Evolutionary conservation across 2,888 invertebrate species (phyloP), one percentile per base, ranked within the genome.

Genomic region (Dermolepida albohirtum): DNA sequence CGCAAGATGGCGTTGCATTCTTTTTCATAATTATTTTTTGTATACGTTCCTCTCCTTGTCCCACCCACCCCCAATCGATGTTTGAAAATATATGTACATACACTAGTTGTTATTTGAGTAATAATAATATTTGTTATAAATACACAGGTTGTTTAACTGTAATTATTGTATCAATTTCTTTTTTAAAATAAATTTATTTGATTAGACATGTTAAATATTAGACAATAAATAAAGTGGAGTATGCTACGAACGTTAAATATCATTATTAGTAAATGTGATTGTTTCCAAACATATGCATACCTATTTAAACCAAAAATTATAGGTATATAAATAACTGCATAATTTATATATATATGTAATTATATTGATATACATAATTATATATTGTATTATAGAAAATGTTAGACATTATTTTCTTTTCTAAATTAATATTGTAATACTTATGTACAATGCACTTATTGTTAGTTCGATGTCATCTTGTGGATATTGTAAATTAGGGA

Each of bases 401-500:
- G 6, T 34, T 34, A 34, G 34, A 34, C 6, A 34, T 34, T 40
- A 16, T 34, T 14, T 55, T 34, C 54, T 27, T 62, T 49, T 34
- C 10, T 34, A 8, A 34, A 34, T 34, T 34, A 34, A 10, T 34
- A 34, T 34, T 34, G 34, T 34, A 34, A 34, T 34, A 34, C 6
- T 7, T 34, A 10, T 34, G 34, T 34, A 34, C 6, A 34, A 34
- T 34, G 1, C 34, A 34, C 34, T 44, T 40, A 50, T 50, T 34
- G 34, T 34, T 34, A 34, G 64, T 39, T 29, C 69, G 62, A 74
- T 73, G 73, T 69, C 75, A 72, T 74, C 74, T 74, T 75, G 75
- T 73, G 76, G 78, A 77, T 78, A 78, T 74, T 78, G 78, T 79
- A 79, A 78, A 79, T 78, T 79, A 78, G 77, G 72, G 73, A 75